Percentiles rank a stretch among this genome's conserved stretches.
Conservation (phyloP, 2,797 vertebrate species). For the Galagoides demidoff region DNA sequence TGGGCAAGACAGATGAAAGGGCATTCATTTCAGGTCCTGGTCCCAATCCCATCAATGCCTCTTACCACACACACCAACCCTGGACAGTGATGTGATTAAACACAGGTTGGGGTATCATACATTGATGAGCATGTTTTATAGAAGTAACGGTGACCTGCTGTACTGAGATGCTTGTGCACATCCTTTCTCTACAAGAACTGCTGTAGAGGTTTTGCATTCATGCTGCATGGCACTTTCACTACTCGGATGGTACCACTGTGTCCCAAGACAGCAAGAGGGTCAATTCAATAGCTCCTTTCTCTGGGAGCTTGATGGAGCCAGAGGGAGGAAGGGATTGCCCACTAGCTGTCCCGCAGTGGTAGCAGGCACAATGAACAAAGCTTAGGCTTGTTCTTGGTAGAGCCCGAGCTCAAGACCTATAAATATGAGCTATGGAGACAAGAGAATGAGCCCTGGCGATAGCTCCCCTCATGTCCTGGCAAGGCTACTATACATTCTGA, state of each 20-base stretch:
- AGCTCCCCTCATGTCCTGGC: not conserved
- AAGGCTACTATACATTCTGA: not conserved
- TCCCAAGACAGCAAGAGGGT: conserved; percentile 59
- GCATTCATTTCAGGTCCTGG: not conserved
- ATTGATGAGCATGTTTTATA: not conserved
- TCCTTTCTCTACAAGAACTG: conserved; percentile 13
- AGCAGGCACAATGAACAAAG: conserved; percentile 72
- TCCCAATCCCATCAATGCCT: not conserved
- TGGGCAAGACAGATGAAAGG: not conserved
- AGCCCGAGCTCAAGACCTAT: not conserved
- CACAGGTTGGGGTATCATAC: not conserved
- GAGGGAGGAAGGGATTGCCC: not conserved
- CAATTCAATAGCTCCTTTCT: conserved; percentile 64
- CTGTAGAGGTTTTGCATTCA: not conserved
- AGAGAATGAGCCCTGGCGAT: not conserved
- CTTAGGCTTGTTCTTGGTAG: conserved; percentile 41
- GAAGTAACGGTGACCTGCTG: not conserved
- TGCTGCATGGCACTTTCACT: conserved; percentile 36
- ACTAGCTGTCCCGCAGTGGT: not conserved
- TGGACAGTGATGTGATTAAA: not conserved
- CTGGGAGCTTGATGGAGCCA: not conserved
- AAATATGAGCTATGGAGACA: not conserved
- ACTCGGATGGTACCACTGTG: conserved; percentile 69
- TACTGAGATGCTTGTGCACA: not conserved
- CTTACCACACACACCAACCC: not conserved